These are phyloP conservation scores for Phrynocephalus guinanensis DNA, from an alignment of 2,797 vertebrate genomes.

Conservation along the genomic window DNA sequence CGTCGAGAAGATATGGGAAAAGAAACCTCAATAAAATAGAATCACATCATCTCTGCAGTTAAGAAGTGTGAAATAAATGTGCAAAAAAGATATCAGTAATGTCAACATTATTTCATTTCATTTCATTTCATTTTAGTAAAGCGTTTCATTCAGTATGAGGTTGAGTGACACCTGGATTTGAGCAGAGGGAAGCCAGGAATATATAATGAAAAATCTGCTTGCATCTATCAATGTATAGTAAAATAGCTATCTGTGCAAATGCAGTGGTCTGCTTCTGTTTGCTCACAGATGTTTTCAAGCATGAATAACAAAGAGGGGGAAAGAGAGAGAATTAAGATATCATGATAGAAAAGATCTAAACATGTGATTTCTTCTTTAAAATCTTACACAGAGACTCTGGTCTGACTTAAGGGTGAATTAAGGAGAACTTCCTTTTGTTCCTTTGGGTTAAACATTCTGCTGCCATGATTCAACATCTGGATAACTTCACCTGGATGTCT, in stretches of 20 bases:
- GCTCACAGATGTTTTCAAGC: conserved; percentile 12
- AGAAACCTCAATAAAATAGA: conserved; percentile 25
- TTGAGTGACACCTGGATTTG: conserved; percentile 4
- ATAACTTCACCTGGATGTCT: no score
- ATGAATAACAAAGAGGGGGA: conserved; percentile 16
- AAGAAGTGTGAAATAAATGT: conserved; percentile 29
- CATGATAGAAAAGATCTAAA: neutral
- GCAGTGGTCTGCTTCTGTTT: conserved; percentile 2
- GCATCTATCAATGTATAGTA: conserved; percentile 7
- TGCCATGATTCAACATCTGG: no score
- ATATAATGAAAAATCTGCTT: conserved; percentile 31
- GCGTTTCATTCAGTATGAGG: neutral
- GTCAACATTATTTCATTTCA: neutral
- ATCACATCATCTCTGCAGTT: neutral
- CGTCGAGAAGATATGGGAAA: neutral
- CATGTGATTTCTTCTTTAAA: conserved; percentile 22
- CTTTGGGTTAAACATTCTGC: neutral
- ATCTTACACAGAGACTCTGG: neutral
- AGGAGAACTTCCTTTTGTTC: neutral
- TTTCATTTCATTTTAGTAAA: conserved; percentile 13
- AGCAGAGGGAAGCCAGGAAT: neutral
- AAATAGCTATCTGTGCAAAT: conserved; percentile 20
- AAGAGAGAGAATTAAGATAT: conserved; percentile 19
- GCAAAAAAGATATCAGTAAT: conserved; percentile 8
- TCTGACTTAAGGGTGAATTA: neutral